Base-by-base conservation (phyloP, 2,888 invertebrate species). In the Bugulina stolonifera region DNA sequence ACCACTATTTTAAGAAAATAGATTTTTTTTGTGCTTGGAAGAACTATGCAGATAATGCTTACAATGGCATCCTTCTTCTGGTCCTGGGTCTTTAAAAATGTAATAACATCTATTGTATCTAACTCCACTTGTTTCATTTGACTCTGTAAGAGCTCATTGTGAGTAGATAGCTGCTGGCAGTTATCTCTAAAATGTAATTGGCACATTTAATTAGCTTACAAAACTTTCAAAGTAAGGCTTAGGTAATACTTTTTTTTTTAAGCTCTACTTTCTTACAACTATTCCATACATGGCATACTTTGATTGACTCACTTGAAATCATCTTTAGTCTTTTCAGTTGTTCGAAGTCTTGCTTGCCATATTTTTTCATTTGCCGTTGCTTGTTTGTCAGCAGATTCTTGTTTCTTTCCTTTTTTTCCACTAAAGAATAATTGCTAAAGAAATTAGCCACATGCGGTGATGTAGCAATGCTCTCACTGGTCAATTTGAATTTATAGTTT, bases 91-190 rank as follows among this genome's bases (percentile, higher is more conserved):
- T 83, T 83, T 32, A 84, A 77, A 74, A 78, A 81, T 5, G 81
- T 81, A 71, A 84, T 81, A 35, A 84, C 83, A 77, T 84, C 84
- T 64, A 84, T 81, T 1, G 84, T 83, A 74, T 84, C 84, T 71
- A 80, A 78, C 75, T 84, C 84, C 2, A 81, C 82, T 74, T 82
- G 80, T 54, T 80, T 73, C 79, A 84, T 81, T 75, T 81, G 80
- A 72, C 77, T 79, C 73, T 80, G 79, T 1, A 84, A 79, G 10
- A 77, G 77, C 72, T 83, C 82, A 79, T 84, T 84, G 72, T 83
- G 81, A 57, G 80, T 72, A 74, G 82, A 77, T 54, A 84, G 75
- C 58, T 76, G 76, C 72, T 79, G 79, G 2, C 83, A 81, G 79
- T 80, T 81, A 69, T 84, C 83, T 71, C 84, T 83, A 77, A 55